Conservation (phyloP, 2,113 vertebrate species). For the Irena cyanogastra region DNA sequence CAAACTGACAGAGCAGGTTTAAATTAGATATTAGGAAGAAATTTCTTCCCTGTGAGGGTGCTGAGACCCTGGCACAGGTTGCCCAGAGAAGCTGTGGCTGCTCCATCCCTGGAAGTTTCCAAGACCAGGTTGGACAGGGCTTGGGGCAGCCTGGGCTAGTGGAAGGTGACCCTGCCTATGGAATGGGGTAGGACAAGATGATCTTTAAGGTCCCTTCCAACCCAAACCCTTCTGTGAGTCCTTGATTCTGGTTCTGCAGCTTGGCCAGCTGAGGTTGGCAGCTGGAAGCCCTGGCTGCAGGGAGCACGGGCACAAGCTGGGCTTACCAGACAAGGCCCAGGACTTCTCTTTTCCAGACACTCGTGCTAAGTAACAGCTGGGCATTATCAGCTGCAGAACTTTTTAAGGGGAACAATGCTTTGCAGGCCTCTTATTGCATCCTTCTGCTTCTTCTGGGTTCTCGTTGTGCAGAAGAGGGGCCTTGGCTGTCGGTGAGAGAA, state of each 20-base stretch:
- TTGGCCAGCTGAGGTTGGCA: neutral
- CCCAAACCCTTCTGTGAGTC: neutral
- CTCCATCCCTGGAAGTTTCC: accelerated
- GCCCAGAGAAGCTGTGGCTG: neutral
- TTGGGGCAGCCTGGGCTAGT: neutral
- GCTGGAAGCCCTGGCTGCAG: neutral
- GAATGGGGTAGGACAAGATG: neutral
- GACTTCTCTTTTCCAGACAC: neutral
- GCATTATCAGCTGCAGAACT: neutral
- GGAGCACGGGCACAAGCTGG: accelerated
- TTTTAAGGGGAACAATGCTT: neutral
- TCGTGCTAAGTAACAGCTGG: accelerated
- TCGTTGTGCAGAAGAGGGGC: neutral
- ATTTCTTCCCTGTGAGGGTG: neutral
- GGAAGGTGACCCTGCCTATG: neutral
- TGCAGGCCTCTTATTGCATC: neutral
- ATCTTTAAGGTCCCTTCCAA: neutral
- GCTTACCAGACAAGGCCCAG: neutral
- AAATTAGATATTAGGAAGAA: too few relatives aligned
- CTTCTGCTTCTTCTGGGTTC: neutral
- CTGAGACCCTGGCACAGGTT: accelerated
- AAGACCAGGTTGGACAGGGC: accelerated
- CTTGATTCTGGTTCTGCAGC: neutral
- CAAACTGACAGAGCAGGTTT: neutral
- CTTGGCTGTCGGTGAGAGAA: neutral